These are phyloP conservation scores for Podarcis muralis DNA, from an alignment of 2,113 vertebrate genomes.

Conservation along the genomic window DNA sequence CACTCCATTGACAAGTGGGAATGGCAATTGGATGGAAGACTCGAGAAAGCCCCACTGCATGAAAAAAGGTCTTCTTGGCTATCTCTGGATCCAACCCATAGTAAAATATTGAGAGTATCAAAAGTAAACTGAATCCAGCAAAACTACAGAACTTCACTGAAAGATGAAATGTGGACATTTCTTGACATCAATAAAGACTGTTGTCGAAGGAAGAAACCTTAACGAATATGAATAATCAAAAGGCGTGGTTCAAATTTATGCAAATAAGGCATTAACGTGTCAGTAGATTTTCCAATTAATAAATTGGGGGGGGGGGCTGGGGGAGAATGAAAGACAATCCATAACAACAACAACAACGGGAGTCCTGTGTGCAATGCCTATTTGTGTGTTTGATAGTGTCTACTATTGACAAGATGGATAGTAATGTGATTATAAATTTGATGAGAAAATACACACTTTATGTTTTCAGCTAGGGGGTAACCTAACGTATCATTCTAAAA, in stretches of 20 bases:
- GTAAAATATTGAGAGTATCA: neutral
- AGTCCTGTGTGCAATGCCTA: neutral
- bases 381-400: neutral
- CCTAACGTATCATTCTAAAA: neutral
- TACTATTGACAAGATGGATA: no score
- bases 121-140: neutral
- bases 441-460: no score
- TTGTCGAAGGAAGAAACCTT: neutral
- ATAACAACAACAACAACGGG: neutral
- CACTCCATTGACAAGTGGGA: no score
- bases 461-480: neutral
- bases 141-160: neutral
- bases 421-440: neutral
- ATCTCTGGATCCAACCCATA: no score
- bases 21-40: no score
- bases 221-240: neutral
- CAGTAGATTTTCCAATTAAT: neutral
- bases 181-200: neutral
- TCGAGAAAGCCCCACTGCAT: no score
- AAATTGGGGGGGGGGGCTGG: neutral
- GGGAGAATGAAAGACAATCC: neutral
- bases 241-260: neutral
- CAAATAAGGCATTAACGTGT: neutral
- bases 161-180: neutral
- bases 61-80: no score